Base-by-base conservation (phyloP, 2,888 invertebrate species). In the Linyphia triangularis region DNA sequence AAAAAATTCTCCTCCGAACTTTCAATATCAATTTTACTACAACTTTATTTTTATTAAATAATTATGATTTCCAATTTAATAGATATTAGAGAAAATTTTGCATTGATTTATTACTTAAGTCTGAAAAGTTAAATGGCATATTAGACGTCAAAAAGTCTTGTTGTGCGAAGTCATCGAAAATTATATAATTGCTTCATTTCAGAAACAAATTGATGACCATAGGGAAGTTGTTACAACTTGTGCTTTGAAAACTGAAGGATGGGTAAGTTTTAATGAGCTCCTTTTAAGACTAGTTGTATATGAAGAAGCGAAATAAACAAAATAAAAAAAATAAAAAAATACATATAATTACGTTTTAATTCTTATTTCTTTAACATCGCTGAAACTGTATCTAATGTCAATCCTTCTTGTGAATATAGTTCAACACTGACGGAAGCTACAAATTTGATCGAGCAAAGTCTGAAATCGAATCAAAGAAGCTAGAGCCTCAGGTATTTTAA, bases 201-300 rank as follows among this genome's bases (percentile, higher is more conserved):
- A 90, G 89, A 77, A 90, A 63, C 79, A 88, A 85, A 85, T 88
- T 33, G 89, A 90, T 78, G 77, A 88, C 16, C 89, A 90, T 26
- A 61, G 89, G 33, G 88, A 90, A 67, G 16, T 88, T 26, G 85
- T 90, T 24, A 90, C 89, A n/a, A 90, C 88, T 19, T 90, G 90
- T 70, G 90, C 90, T 19, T 82, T 90, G 79, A 90, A 90, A 65
- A 88, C 82, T 37, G 90, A 90, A 88, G 90, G 90, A 22, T 90
- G 90, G 90, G 90, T 90, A 82, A 78, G 89, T 70, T 16, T 65
- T 51, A 57, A 3, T 51, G 22, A 37, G 13, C 10, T 43, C 16
- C 10, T 37, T 10, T 37, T 10, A 7, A n/a, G n/a, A n/a, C n/a
- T n/a, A n/a, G n/a, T n/a, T n/a, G n/a, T n/a, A n/a, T 73, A 51